Percentiles rank a stretch among this genome's conserved stretches.
These are phyloP conservation scores for Thamnophis sirtalis DNA, from an alignment of 2,113 vertebrate species.

Conservation along the genomic window DNA sequence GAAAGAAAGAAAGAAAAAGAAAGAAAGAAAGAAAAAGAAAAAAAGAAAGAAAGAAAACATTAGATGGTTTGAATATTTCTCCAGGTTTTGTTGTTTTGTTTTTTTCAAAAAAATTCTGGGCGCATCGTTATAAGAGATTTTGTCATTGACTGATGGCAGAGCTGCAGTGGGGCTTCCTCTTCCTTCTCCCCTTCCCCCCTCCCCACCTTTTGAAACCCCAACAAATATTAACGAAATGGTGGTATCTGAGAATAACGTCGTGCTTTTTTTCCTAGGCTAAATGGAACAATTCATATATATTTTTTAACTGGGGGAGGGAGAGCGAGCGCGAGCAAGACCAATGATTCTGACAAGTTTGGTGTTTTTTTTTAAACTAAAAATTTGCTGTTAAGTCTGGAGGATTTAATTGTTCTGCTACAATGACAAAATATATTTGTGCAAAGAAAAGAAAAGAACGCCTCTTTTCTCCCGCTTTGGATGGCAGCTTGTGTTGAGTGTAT, in stretches of 20 bases:
- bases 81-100: not conserved
- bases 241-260: not conserved
- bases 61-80: slow-evolving; percentile 23
- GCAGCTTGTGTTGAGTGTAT: not conserved
- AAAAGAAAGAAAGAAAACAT: not conserved
- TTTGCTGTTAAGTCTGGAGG: not conserved
- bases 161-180: not conserved
- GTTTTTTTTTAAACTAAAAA: not conserved
- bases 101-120: slow-evolving; percentile 2
- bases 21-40: not conserved
- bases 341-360: not conserved
- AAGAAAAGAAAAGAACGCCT: not conserved
- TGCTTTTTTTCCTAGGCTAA: not conserved
- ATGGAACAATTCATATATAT: not conserved
- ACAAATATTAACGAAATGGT: not conserved
- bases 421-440: not conserved
- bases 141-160: slow-evolving; percentile 45
- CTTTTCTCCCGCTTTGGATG: not conserved
- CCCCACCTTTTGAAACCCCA: not conserved
- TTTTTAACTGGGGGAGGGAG: no score
- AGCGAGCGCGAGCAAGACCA: not conserved
- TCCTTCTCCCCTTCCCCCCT: not conserved
- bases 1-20: no score
- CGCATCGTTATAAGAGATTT: slow-evolving; percentile 23
- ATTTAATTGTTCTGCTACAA: not conserved